A percentile compares a stretch with the other conserved stretches of the same genome.
Evolutionary conservation across 2,888 invertebrate species (phyloP).

Genomic region (Harmothoe impar): DNA sequence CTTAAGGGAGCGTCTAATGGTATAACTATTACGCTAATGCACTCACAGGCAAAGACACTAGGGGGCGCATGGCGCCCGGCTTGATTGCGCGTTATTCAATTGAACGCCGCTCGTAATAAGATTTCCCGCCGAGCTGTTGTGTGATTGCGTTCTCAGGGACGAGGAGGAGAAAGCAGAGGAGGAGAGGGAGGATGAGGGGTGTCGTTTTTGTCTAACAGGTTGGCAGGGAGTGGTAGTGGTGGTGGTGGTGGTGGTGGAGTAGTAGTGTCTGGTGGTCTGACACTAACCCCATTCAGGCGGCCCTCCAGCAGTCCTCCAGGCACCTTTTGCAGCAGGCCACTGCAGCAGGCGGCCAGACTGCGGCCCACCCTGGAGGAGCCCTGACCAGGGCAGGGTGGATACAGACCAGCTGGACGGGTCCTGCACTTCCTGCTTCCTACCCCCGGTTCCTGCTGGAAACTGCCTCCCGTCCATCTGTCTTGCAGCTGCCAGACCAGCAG

Average conservation of each 20-base stretch:
- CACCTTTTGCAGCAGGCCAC: too few relatives aligned
- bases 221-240: too few relatives aligned
- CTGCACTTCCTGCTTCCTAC: too few relatives aligned
- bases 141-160: background rate
- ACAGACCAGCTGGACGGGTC: too few relatives aligned
- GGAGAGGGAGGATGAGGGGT: too few relatives aligned
- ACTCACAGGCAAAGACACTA: conserved; percentile 2
- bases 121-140: conserved; percentile 1
- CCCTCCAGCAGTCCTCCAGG: too few relatives aligned
- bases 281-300: background rate
- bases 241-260: background rate
- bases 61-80: conserved; percentile 5
- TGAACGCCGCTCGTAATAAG: conserved; percentile 22
- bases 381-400: too few relatives aligned
- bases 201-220: conserved; percentile 8
- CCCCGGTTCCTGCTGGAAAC: too few relatives aligned
- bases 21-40: conserved; percentile 19
- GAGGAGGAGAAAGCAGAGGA: background rate
- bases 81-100: conserved; percentile 52
- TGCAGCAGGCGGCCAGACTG: too few relatives aligned
- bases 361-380: too few relatives aligned
- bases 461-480: too few relatives aligned
- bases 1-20: conserved; percentile 20
- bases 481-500: too few relatives aligned
- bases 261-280: conserved; percentile 17